phyloP scores from a whole-genome alignment of 1,140 invertebrate species.

The Planococcus citri region DNA sequence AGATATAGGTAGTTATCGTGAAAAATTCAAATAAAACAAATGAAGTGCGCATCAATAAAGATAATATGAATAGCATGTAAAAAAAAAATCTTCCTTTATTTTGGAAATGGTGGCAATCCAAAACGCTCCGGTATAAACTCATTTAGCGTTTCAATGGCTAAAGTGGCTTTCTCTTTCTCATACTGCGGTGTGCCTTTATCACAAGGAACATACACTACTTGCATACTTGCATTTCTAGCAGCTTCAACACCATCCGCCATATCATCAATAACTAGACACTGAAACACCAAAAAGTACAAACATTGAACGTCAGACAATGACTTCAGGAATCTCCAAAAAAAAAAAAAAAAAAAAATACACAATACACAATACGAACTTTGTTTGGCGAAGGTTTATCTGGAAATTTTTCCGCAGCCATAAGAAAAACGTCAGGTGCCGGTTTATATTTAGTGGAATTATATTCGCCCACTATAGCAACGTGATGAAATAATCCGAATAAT shows the following conservation, averaged over 20 bases:
- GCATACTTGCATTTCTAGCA: slow-evolving; percentile 74
- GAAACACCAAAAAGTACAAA: background rate
- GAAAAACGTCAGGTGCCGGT: slow-evolving; percentile 85
- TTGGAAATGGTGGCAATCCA: slow-evolving; percentile 57
- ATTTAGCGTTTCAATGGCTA: slow-evolving; percentile 56
- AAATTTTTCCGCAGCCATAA: slow-evolving; percentile 72
- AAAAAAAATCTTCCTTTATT: no score
- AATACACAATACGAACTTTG: no score
- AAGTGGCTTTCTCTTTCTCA: slow-evolving; percentile 49
- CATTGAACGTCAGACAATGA: background rate
- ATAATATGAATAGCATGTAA: no score
- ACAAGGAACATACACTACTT: slow-evolving; percentile 78
- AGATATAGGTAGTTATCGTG: no score
- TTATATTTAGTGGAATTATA: slow-evolving; percentile 82
- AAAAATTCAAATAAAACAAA: no score
- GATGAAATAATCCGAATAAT: slow-evolving; percentile 53
- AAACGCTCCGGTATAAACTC: slow-evolving; percentile 76
- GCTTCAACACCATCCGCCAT: slow-evolving; percentile 76
- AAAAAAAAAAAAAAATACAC: no score
- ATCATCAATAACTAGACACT: slow-evolving; percentile 90
- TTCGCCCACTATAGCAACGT: slow-evolving; percentile 70
- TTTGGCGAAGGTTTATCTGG: slow-evolving; percentile 50
- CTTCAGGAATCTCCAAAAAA: background rate
- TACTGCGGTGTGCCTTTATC: slow-evolving; percentile 45
- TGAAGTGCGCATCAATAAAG: no score